phyloP scores from a whole-genome alignment of 2,113 vertebrate species.

The Lethenteron camtschaticum region DNA sequence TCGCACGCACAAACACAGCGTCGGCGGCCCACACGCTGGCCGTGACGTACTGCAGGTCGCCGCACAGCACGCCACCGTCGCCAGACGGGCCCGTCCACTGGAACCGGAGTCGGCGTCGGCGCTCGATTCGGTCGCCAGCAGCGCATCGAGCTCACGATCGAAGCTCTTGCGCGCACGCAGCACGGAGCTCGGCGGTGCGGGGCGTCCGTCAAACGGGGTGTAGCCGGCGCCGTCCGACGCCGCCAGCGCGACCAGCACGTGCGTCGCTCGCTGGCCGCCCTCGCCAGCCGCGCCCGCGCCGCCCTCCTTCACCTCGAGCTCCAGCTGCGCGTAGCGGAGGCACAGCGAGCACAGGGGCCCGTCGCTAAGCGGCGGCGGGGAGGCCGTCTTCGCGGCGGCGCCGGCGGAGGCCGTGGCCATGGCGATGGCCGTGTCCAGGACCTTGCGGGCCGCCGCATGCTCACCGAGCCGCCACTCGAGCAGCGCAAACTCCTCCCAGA shows the following conservation, averaged over 20 bases:
- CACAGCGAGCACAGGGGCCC: slow-evolving; percentile 37
- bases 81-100: slow-evolving; percentile 13
- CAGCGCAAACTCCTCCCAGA: slow-evolving; percentile 66
- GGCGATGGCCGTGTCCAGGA: slow-evolving; percentile 44
- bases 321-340: slow-evolving; percentile 57
- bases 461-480: slow-evolving; percentile 84
- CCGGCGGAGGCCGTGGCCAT: slow-evolving; percentile 19
- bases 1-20: slow-evolving; percentile 27
- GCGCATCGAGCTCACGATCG: slow-evolving; percentile 27
- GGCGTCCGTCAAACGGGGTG: slow-evolving; percentile 20
- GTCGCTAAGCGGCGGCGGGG: slow-evolving; percentile 16
- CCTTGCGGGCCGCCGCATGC: slow-evolving; percentile 51
- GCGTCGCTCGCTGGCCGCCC: slow-evolving; percentile 24
- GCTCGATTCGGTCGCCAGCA: slow-evolving; percentile 12
- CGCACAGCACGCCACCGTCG: slow-evolving; percentile 38
- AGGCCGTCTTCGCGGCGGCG: background rate
- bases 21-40: slow-evolving; percentile 41
- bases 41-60: slow-evolving; percentile 83
- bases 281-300: slow-evolving; percentile 14
- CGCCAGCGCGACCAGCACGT: slow-evolving; percentile 35
- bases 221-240: slow-evolving; percentile 24
- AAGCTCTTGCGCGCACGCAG: slow-evolving; percentile 61
- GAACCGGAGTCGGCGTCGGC: background rate
- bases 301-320: slow-evolving; percentile 24
- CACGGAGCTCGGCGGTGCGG: slow-evolving; percentile 27